A percentile compares a stretch with the other conserved stretches of the same genome.
Evolutionary conservation across 2,113 vertebrate genomes (phyloP).

Genomic region (Petrocephalus microphthalmus): DNA sequence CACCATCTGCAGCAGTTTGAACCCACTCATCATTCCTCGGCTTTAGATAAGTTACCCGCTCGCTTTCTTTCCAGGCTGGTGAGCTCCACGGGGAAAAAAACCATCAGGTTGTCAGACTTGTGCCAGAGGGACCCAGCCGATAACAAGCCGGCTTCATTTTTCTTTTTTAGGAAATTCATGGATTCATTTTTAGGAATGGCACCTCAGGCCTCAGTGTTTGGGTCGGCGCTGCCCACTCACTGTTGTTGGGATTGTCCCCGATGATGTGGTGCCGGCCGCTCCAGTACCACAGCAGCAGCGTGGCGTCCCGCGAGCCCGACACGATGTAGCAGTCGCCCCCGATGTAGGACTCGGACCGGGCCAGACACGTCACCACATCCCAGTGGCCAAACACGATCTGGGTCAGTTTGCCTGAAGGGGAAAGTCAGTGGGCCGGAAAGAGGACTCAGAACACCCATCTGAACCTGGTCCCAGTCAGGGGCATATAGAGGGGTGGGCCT

Average conservation of each 20-base stretch:
- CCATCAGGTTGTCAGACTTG: not conserved
- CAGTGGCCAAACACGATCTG: constrained; percentile 99
- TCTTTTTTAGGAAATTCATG: not conserved
- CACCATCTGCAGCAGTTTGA: not conserved
- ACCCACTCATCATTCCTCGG: not conserved
- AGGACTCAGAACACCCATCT: not conserved
- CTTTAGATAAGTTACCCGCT: not conserved
- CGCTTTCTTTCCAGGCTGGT: not conserved
- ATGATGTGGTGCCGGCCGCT: constrained; percentile 96
- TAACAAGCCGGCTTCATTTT: not conserved
- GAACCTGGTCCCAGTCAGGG: not conserved
- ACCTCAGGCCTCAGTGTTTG: not conserved
- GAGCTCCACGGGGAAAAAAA: not conserved
- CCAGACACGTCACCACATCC: constrained; percentile 96
- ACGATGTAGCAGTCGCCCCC: constrained; percentile 97
- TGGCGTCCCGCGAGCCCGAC: constrained; percentile 91
- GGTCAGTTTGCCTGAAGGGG: constrained; percentile 79
- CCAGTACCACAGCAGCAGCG: constrained; percentile 96
- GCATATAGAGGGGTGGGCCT: too few species aligned
- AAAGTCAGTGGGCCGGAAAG: not conserved
- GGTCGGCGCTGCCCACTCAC: constrained; percentile 67
- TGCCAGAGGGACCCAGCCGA: not conserved
- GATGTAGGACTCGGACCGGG: constrained; percentile 93
- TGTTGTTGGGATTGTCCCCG: constrained; percentile 94
- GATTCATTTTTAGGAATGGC: not conserved